These are phyloP conservation scores for Camponotus pennsylvanicus DNA, from an alignment of 1,140 invertebrate species.

Conservation along the genomic window DNA sequence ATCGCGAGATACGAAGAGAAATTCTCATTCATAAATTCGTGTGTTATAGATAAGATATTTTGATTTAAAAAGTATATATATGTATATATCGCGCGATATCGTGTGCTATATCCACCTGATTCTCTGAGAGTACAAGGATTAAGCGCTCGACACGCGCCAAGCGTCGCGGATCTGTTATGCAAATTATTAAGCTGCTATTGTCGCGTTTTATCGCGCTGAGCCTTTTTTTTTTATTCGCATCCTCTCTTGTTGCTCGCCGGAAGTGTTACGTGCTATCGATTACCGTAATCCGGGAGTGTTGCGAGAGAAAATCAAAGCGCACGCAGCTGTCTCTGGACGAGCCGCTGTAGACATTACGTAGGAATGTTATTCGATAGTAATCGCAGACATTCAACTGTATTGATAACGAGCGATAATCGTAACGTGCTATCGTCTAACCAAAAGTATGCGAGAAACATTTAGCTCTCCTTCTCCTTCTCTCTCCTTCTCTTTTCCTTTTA, in stretches of 20 bases:
- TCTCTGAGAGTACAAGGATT: constrained; percentile 24
- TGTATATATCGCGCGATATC: not conserved
- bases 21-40: constrained; percentile 28
- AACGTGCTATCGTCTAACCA: constrained; percentile 25
- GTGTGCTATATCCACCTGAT: constrained; percentile 1
- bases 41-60: not conserved
- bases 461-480: constrained; percentile 16
- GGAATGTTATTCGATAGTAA: constrained; percentile 40
- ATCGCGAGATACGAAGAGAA: constrained; percentile 10
- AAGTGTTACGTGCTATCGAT: constrained; percentile 32
- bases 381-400: constrained; percentile 37
- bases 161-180: constrained; percentile 13
- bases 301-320: constrained; percentile 39
- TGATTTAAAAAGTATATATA: not conserved
- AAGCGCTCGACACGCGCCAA: constrained; percentile 6
- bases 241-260: not conserved
- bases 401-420: constrained; percentile 35
- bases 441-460: constrained; percentile 47
- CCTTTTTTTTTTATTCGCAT: not conserved
- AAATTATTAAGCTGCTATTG: constrained; percentile 21
- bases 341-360: constrained; percentile 7
- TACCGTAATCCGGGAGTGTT: constrained; percentile 38
- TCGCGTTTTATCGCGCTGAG: not conserved
- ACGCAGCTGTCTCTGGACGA: constrained; percentile 8
- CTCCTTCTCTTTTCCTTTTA: not conserved